Base-by-base conservation (phyloP, 2,797 vertebrate species). In the Caiman crocodilus region DNA sequence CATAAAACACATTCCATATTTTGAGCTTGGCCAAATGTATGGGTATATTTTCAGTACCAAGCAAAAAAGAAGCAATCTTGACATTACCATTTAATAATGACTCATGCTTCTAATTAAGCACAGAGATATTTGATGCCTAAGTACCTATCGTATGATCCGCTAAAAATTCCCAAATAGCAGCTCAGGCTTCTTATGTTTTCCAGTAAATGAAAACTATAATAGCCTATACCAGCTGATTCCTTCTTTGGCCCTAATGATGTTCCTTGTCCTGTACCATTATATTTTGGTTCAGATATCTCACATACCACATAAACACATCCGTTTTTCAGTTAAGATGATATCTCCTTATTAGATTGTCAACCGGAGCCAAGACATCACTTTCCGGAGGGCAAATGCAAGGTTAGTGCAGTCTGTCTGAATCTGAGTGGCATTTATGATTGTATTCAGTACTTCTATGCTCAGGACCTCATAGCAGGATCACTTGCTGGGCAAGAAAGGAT, bases 161-260 rank as follows among this genome's bases (percentile, higher is more conserved):
- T 79, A 63, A 13, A 12, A 84, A 86, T 28, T 3, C 18, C 65
- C 25, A 11, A 0, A 50, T 42, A 61, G 65, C 21, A 81, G 25
- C 14, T 14, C 25, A 11, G 25, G 13, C 21, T 2, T 1, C 21
- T 59, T 25, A 42, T 14, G 20, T 81, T 58, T 80, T 75, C 74
- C 61, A 0, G 79, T 58, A 80, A 60, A 18, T 76, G 35, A 73
- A 32, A 28, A 84, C 50, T 58, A 73, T 26, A 69, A 57, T 18
- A 78, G 79, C 58, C 42, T 50, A 77, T 61, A 60, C 50, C 59
- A 76, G 26, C 25, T 91, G 73, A 61, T 83, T 89, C 92, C 74
- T 55, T 76, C 2, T 5, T 4, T 16, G 11, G 23, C 64, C 28
- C n/a, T 63, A 2, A 76, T 71, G 61, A 56, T 8, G 14, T 71